Conservation (phyloP, 2,888 invertebrate genomes). For the Drosophila limbata region DNA sequence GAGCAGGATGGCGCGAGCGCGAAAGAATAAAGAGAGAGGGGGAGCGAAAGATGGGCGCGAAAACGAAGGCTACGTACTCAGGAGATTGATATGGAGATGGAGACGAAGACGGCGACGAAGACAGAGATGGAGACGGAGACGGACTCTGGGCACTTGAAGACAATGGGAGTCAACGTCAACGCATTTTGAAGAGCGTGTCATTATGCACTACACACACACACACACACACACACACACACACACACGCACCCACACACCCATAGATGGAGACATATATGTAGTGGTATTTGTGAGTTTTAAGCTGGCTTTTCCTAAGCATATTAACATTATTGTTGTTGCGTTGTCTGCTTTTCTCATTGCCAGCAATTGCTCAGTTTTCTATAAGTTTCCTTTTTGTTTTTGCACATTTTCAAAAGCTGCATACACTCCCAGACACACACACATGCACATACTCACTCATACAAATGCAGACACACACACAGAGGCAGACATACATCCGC, state of each 20-base stretch:
- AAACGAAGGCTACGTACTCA: constrained; percentile 24
- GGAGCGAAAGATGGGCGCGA: constrained; percentile 27
- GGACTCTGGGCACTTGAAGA: constrained; percentile 57
- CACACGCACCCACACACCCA: too few species aligned
- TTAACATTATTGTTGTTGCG: constrained; percentile 49
- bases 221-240: constrained; percentile 22
- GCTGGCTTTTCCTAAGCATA: constrained; percentile 67
- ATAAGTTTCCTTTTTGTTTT: constrained; percentile 19
- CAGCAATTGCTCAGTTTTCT: constrained; percentile 53
- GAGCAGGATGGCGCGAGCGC: constrained; percentile 9
- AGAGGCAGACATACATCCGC: constrained; percentile 39
- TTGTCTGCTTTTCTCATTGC: constrained; percentile 48
- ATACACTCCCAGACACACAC: constrained; percentile 8
- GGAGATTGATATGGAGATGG: not conserved
- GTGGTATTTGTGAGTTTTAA: constrained; percentile 47
- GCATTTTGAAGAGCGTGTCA: constrained; percentile 64
- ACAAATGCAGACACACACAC: constrained; percentile 16
- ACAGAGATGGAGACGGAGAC: not conserved
- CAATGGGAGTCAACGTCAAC: constrained; percentile 66
- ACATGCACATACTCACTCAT: not conserved
- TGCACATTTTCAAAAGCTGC: constrained; percentile 14
- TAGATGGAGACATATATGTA: not conserved
- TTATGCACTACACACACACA: constrained; percentile 52
- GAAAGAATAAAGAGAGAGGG: not conserved
- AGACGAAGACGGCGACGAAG: not conserved